phyloP scores from a whole-genome alignment of 1,140 invertebrate genomes.

The Triops longicaudatus region DNA sequence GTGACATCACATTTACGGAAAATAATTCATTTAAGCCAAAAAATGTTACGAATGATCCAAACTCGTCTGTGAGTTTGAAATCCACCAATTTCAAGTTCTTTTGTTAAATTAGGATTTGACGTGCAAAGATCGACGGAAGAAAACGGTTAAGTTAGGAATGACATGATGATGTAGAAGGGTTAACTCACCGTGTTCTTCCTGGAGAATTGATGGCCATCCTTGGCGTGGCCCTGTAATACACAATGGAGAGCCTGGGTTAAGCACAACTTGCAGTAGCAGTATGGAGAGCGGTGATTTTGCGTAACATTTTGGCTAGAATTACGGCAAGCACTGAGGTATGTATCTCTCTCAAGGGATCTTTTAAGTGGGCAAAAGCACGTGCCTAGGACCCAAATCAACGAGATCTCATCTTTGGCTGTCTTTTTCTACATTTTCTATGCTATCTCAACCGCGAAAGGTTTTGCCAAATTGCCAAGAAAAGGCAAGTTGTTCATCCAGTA shows the following conservation, averaged over 20 bases:
- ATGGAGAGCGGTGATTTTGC: not conserved
- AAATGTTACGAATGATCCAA: no score
- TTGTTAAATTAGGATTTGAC: no score
- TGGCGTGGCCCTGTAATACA: constrained; percentile 14
- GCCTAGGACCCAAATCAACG: not conserved
- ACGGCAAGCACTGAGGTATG: not conserved
- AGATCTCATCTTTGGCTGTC: not conserved
- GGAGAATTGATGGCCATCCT: not conserved
- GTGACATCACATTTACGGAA: no score
- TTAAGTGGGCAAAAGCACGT: not conserved
- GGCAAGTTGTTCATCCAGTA: not conserved
- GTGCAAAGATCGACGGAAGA: no score
- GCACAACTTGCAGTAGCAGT: not conserved
- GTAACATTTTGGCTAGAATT: not conserved
- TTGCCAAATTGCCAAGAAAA: not conserved
- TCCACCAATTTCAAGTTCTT: no score
- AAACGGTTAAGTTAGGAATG: not conserved
- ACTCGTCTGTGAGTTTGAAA: no score
- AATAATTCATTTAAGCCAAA: no score
- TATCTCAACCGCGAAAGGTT: not conserved
- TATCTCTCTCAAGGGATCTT: not conserved
- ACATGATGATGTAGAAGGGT: constrained; percentile 5
- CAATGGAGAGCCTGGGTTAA: not conserved
- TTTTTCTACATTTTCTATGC: not conserved
- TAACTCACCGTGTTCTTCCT: constrained; percentile 8